A percentile compares a stretch with the other conserved stretches of the same genome.
These are phyloP conservation scores for Andricus quercusramuli DNA, from an alignment of 2,888 invertebrate genomes.

Conservation along the genomic window DNA sequence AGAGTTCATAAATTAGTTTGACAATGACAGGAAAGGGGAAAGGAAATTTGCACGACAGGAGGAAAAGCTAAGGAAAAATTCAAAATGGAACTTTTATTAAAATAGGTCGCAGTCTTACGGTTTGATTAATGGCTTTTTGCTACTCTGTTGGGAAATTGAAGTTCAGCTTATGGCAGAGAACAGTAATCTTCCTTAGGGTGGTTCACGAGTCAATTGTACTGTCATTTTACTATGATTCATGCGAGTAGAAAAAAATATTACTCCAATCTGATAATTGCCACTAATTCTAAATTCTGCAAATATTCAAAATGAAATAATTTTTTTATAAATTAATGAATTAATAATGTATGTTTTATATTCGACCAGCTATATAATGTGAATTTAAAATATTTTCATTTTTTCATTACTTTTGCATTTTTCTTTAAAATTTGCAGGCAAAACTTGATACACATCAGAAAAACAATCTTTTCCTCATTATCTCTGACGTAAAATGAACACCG, in stretches of 20 bases:
- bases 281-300: too few relatives aligned
- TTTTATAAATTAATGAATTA: too few relatives aligned
- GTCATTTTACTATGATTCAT: background rate
- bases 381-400: too few relatives aligned
- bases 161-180: constrained; percentile 13
- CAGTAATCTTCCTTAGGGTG: constrained; percentile 19
- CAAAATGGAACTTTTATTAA: constrained; percentile 31
- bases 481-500: constrained; percentile 5
- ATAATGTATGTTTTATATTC: too few relatives aligned
- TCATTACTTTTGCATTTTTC: too few relatives aligned
- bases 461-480: background rate
- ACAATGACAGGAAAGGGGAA: background rate
- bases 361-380: too few relatives aligned
- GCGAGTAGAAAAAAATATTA: background rate
- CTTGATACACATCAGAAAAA: background rate
- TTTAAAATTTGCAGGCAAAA: background rate
- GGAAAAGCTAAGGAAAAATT: background rate
- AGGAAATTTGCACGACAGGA: background rate
- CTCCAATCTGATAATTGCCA: too few relatives aligned
- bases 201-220: constrained; percentile 3
- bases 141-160: constrained; percentile 11
- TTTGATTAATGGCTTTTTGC: constrained; percentile 19
- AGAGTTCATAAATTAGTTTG: background rate
- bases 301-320: too few relatives aligned
- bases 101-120: constrained; percentile 9